These are phyloP conservation scores for Prostheceraeus crozeri DNA, from an alignment of 2,888 invertebrate genomes.

Conservation along the genomic window DNA sequence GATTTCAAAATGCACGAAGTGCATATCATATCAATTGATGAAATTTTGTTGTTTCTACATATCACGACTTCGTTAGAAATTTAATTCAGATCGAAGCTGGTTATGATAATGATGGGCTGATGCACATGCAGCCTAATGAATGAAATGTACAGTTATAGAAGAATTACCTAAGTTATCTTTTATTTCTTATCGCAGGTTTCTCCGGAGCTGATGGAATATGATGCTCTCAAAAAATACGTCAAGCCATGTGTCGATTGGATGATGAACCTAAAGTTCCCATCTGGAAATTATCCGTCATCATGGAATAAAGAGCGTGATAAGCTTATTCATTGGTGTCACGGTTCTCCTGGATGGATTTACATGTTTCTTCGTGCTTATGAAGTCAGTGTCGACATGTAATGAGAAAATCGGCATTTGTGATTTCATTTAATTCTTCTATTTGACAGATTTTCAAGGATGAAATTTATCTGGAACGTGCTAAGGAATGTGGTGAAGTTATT, in stretches of 20 bases:
- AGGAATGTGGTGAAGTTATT: slow-evolving; percentile 68
- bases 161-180: no score
- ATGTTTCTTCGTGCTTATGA: slow-evolving; percentile 59
- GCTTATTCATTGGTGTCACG: slow-evolving; percentile 86
- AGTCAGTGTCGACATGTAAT: slow-evolving; percentile 41
- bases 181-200: no score
- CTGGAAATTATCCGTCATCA: slow-evolving; percentile 68
- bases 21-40: no score
- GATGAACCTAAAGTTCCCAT: slow-evolving; percentile 54
- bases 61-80: no score
- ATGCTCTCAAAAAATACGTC: slow-evolving; percentile 21
- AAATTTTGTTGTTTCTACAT: no score
- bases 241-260: slow-evolving; percentile 56
- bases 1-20: no score
- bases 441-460: slow-evolving; percentile 65
- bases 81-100: no score
- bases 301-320: slow-evolving; percentile 65
- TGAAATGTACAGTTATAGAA: no score
- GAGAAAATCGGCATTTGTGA: neutral
- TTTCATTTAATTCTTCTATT: neutral
- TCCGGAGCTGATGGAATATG: neutral
- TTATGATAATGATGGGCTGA: no score
- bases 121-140: no score
- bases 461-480: slow-evolving; percentile 66
- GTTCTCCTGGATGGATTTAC: slow-evolving; percentile 77